Evolutionary conservation across 2,113 vertebrate genomes (phyloP).

Genomic region (Lasiurus cinereus): DNA sequence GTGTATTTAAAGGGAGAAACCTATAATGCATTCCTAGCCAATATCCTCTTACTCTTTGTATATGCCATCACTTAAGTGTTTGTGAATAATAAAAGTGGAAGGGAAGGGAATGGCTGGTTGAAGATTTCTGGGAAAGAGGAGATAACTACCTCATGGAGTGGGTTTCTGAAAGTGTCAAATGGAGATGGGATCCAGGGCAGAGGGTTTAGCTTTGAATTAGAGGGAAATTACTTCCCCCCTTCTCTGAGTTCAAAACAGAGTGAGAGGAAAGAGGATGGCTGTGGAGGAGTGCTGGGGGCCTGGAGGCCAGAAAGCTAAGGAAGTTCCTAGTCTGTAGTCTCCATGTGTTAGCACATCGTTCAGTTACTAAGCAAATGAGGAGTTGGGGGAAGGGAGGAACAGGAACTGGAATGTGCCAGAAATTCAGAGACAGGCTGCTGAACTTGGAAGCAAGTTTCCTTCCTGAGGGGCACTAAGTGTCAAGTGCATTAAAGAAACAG

Average conservation of each 20-base stretch:
- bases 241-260: neutral
- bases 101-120: neutral
- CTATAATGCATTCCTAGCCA: neutral
- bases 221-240: neutral
- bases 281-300: neutral
- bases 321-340: neutral
- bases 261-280: neutral
- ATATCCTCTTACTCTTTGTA: neutral
- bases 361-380: neutral
- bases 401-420: neutral
- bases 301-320: neutral
- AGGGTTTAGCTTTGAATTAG: neutral
- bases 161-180: neutral
- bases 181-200: neutral
- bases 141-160: neutral
- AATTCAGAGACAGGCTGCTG: neutral
- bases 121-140: neutral
- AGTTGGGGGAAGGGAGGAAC: neutral
- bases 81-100: neutral
- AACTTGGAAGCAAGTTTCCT: conserved; percentile 2
- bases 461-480: neutral
- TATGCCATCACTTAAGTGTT: conserved; percentile 8
- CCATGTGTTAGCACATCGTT: neutral
- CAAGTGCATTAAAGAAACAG: neutral
- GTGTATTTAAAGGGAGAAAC: neutral